Evolutionary conservation across 2,797 vertebrate species (phyloP).

Genomic region (Gorsachius magnificus): DNA sequence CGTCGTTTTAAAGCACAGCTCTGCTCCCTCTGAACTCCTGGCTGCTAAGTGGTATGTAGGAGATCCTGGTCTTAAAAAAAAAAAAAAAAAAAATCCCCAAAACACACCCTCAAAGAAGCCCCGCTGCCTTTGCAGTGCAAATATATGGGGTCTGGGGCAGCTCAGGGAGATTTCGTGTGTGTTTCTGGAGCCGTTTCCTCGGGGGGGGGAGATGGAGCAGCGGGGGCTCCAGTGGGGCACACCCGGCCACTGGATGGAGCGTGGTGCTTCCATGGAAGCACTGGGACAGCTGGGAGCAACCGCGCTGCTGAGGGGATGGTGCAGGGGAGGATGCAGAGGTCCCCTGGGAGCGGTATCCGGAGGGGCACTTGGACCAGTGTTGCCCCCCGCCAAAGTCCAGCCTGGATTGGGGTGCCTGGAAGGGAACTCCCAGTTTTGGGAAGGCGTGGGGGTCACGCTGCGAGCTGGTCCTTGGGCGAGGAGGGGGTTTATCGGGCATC

Average conservation of each 20-base stretch:
- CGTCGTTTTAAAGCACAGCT: background rate
- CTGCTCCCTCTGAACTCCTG: slow-evolving; percentile 45
- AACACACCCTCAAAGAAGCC: background rate
- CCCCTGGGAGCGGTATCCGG: background rate
- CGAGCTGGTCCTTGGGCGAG: accelerated
- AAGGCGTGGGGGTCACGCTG: background rate
- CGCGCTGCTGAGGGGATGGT: accelerated
- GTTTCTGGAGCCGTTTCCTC: background rate
- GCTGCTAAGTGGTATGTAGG: slow-evolving; percentile 37
- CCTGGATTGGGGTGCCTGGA: background rate
- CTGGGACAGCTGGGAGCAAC: accelerated
- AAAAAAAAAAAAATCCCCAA: background rate
- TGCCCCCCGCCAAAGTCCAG: background rate
- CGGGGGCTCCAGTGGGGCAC: accelerated
- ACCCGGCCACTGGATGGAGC: too few species aligned
- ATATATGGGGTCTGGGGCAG: background rate
- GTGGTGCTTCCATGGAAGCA: background rate
- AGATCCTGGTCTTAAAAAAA: background rate
- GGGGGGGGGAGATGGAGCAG: background rate
- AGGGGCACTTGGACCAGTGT: background rate
- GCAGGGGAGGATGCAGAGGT: background rate
- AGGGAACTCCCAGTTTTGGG: background rate
- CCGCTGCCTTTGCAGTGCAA: background rate
- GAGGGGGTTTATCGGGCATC: background rate
- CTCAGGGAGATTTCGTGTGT: background rate